Percentiles rank a stretch among this genome's conserved stretches.
Conservation (phyloP, 92 coral and sea anemone species). For the Anthopleura xanthogrammica region DNA sequence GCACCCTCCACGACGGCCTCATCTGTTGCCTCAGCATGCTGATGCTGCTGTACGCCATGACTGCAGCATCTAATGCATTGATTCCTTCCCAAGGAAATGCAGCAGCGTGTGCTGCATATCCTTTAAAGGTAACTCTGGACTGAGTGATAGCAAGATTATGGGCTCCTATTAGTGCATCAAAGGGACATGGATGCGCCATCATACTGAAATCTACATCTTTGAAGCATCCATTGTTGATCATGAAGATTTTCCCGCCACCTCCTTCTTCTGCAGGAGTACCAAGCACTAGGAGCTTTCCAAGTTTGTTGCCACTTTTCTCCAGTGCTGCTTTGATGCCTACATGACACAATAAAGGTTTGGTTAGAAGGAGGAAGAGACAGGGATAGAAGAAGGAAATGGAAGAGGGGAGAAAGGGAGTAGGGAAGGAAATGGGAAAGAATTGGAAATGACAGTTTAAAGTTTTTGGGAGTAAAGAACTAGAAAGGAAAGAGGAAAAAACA, state of each 20-base stretch:
- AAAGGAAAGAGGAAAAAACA: no score
- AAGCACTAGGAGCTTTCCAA: constrained; percentile 63
- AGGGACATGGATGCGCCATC: constrained; percentile 89
- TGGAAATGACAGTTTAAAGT: no score
- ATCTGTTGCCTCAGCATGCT: constrained; percentile 88
- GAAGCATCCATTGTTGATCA: constrained; percentile 83
- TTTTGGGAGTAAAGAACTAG: no score
- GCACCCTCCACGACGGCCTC: constrained; percentile 91
- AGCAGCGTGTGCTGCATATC: constrained; percentile 89
- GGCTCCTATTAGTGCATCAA: constrained; percentile 38
- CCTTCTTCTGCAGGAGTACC: constrained; percentile 97
- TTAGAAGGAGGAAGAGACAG: no score
- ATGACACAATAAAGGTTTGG: background rate
- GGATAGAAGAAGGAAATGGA: no score
- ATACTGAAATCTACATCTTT: constrained; percentile 71
- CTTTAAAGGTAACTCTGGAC: constrained; percentile 62
- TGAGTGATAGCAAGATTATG: constrained; percentile 38
- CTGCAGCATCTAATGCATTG: constrained; percentile 95
- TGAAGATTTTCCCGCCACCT: constrained; percentile 74
- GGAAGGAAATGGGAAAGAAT: no score
- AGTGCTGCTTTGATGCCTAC: constrained; percentile 82
- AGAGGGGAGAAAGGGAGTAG: no score
- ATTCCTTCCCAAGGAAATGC: constrained; percentile 95
- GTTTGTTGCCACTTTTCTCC: constrained; percentile 46
- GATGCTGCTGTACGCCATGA: constrained; percentile 72